Evolutionary conservation across 2,113 vertebrate species (phyloP), one percentile per base, ranked within the genome.

Genomic region (Calidris pygmaea): DNA sequence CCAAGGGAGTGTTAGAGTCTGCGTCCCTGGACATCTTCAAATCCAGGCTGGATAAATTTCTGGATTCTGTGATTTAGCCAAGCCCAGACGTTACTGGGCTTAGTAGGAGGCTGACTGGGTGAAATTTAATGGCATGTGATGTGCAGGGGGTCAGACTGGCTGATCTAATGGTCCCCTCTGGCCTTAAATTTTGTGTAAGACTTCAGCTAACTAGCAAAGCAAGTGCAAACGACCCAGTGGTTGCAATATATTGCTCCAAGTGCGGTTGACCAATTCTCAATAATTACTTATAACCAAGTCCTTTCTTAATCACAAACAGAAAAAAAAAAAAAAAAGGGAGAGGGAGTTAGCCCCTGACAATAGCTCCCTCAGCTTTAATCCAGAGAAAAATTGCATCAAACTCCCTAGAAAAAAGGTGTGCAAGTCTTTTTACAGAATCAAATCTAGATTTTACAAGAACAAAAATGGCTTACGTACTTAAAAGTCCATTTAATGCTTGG

Each of bases 401-500:
- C 22, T 78, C 52, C 68, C 52, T 78, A 84, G 66, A 82, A 95
- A 41, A 91, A 95, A 94, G 34, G 67, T 77, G 67, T 93, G 66
- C 87, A 83, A 90, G 82, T 92, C 85, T 95, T 98, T 97, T 96
- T 93, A 84, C 85, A 27, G 88, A 97, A 97, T 77, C 92, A 86
- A 95, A 89, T 50, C 52, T 43, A 81, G 77, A 96, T 95, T 98
- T 97, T 97, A 89, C 94, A 96, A 96, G 76, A 93, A 96, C 78
- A 65, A 94, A 95, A 97, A 97, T 90, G 87, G 53, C 85, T 95
- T 93, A 90, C 70, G 13, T 85, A 95, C 87, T 96, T 97, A 91
- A 97, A 98, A 97, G 94, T 91, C 85, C 89, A 92, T 95, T 97
- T 96, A 97, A 73, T 1, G 7, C 95, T 97, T 97, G 95, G 96